Evolutionary conservation across 2,113 vertebrate species (phyloP).

Genomic region (Paradoxurus hermaphroditus): DNA sequence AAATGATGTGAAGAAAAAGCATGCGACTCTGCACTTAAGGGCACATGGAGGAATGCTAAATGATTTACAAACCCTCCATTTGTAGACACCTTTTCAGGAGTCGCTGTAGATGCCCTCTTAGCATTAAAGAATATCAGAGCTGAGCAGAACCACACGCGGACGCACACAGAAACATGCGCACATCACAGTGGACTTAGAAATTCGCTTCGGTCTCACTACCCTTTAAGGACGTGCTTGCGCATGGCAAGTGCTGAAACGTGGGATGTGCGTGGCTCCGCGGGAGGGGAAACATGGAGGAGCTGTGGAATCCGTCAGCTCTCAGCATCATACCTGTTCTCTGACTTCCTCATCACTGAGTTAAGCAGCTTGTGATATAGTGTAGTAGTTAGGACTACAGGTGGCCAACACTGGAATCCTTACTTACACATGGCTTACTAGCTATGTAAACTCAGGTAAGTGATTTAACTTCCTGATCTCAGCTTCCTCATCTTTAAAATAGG

Average conservation of each 20-base stretch:
- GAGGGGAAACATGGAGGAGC: neutral
- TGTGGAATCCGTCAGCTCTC: neutral
- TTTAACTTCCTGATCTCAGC: neutral
- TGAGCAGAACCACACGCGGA: neutral
- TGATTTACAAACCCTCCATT: neutral
- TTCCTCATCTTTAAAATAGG: neutral
- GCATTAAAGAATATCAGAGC: neutral
- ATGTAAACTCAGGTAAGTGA: neutral
- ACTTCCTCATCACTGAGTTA: neutral
- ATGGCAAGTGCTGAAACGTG: neutral
- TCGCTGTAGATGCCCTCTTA: neutral
- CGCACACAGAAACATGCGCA: neutral
- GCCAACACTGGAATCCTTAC: neutral
- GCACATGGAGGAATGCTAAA: neutral
- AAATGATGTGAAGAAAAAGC: slow-evolving; percentile 12
- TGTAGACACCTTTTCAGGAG: neutral
- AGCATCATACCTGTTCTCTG: neutral
- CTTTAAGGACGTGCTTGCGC: neutral
- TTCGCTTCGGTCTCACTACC: neutral
- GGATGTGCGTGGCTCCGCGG: neutral
- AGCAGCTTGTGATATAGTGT: neutral
- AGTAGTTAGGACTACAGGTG: neutral
- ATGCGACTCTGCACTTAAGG: slow-evolving; percentile 20
- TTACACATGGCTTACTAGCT: neutral
- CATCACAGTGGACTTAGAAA: neutral